Percentiles rank a stretch among this genome's conserved stretches.
These are phyloP conservation scores for Parochlus steinenii DNA, from an alignment of 2,888 invertebrate genomes.

Conservation along the genomic window DNA sequence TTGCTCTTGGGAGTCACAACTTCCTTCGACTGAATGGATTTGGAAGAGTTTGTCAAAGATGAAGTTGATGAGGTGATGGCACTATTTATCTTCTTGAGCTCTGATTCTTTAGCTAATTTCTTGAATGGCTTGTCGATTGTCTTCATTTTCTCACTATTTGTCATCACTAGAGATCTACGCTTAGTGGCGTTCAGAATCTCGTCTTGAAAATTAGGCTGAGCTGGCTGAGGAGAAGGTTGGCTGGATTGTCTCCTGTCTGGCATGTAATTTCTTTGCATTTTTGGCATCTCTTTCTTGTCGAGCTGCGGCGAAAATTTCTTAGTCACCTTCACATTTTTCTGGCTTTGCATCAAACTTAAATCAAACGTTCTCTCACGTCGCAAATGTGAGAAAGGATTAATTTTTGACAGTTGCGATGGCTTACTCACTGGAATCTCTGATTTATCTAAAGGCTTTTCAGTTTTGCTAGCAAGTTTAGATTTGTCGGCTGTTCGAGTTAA, in stretches of 20 bases:
- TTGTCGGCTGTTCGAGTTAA: not conserved
- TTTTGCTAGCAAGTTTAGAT: not conserved
- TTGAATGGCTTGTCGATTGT: slow-evolving; percentile 7
- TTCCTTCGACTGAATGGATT: slow-evolving; percentile 17
- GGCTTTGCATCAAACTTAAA: slow-evolving; percentile 8
- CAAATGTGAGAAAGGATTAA: slow-evolving; percentile 8
- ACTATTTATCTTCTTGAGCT: slow-evolving; percentile 26
- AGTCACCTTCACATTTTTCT: slow-evolving; percentile 6
- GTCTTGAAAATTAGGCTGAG: slow-evolving; percentile 35
- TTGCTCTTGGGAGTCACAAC: not conserved
- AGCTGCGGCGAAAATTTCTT: slow-evolving; percentile 11
- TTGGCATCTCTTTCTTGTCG: not conserved
- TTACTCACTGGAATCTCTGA: slow-evolving; percentile 2
- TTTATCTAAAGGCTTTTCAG: not conserved
- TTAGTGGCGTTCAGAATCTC: slow-evolving; percentile 28
- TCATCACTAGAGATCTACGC: slow-evolving; percentile 24
- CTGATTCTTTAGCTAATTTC: slow-evolving; percentile 26
- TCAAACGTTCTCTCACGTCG: slow-evolving; percentile 13
- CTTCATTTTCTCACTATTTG: slow-evolving; percentile 4
- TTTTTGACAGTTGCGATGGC: slow-evolving; percentile 2
- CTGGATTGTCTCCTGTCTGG: not conserved
- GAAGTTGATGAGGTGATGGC: slow-evolving; percentile 27
- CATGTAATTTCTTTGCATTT: not conserved
- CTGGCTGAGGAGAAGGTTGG: not conserved
- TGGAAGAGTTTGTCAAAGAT: slow-evolving; percentile 37